Conservation (phyloP, 2,797 vertebrate genomes). For the Fratercula arctica region DNA sequence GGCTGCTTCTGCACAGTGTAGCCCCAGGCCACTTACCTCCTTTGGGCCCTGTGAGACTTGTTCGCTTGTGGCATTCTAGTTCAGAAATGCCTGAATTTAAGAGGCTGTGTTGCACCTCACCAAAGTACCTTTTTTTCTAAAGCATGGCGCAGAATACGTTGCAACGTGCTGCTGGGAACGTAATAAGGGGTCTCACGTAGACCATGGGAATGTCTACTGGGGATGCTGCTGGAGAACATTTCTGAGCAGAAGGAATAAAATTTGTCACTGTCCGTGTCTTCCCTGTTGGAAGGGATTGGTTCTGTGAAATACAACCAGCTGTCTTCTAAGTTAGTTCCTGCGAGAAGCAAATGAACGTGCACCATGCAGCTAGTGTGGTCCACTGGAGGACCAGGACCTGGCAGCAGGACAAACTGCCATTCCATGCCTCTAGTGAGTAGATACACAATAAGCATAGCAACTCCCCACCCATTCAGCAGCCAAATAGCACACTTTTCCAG, state of each 20-base stretch:
- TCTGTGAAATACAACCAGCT: background rate
- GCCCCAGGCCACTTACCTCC: background rate
- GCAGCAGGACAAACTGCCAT: background rate
- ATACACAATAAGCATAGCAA: background rate
- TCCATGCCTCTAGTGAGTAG: background rate
- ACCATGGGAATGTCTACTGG: background rate
- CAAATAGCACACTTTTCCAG: background rate
- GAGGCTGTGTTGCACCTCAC: background rate
- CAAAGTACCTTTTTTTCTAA: background rate
- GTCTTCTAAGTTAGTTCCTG: background rate
- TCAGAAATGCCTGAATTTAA: background rate
- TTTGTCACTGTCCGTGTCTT: background rate
- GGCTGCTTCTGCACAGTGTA: background rate
- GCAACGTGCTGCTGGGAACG: background rate
- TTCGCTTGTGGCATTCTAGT: background rate
- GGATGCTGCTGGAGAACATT: background rate
- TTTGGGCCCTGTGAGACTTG: background rate
- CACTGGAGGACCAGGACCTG: background rate
- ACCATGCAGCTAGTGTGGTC: too few relatives aligned
- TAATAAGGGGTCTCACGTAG: background rate
- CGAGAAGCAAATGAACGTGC: background rate
- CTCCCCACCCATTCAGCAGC: background rate
- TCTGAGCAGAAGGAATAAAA: background rate
- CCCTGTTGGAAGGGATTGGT: background rate
- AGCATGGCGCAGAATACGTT: background rate